Base-by-base conservation (phyloP, 2,888 invertebrate species). In the Hecatera dysodea region DNA sequence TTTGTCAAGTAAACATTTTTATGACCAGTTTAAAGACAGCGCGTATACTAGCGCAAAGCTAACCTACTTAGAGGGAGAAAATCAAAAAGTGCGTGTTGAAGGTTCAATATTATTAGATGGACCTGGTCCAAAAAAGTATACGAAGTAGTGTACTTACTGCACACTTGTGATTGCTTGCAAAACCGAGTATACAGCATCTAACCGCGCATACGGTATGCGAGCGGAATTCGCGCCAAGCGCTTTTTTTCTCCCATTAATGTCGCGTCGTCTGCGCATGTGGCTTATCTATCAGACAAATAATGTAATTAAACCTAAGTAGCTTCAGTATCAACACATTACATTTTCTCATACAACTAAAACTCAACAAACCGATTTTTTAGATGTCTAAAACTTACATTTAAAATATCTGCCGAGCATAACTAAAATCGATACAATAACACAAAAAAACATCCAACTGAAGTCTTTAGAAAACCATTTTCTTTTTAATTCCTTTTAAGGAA, bases 401-500 rank as follows among this genome's bases (percentile, higher is more conserved):
- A 61, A 48, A 65, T 63, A 46, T 50, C 22, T 24, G 24, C 42
- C 24, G 52, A 59, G 19, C 46, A 67, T 55, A 63, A 2, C 39
- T 48, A 63, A 50, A 73, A 60, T 59, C 3, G 19, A 48, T 48
- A 67, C 22, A 62, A 42, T 55, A 65, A 42, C 55, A 50, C 29
- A 63, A 55, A 55, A 63, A 44, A 39, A 63, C 66, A 60, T 52
- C n/a, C n/a, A 80, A 56, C 53, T 56, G 22, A 27, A 39, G 59
- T 63, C 44, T 63, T 60, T 55, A 55, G 12, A 67, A 80, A 77
- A 74, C 42, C 29, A 36, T 56, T 46, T 56, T n/a, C n/a, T n/a
- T 69, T 80, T 76, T 60, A 42, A 50, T 46, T 67, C 80, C 67
- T 56, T 73, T 15, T 52, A 74, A 50, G 63, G 63, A 77, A 62